Conservation (phyloP, 2,888 invertebrate species). For the Matsumyia berberina region DNA sequence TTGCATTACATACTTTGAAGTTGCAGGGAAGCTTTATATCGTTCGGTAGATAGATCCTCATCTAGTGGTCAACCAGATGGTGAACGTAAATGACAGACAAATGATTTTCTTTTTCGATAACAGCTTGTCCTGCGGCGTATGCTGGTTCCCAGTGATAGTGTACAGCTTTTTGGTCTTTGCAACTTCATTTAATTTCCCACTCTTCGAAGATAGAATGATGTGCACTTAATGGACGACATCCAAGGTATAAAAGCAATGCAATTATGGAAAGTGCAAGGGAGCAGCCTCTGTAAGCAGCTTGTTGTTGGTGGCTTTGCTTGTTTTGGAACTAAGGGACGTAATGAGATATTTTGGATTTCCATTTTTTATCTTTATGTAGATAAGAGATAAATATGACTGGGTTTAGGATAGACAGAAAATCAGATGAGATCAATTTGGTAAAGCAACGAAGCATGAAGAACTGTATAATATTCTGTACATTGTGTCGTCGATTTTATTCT, state of each 20-base stretch:
- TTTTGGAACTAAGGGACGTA: neutral
- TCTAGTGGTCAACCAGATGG: conserved; percentile 39
- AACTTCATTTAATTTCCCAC: conserved; percentile 52
- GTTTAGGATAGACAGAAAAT: no score
- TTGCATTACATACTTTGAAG: conserved; percentile 41
- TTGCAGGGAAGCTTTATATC: conserved; percentile 42
- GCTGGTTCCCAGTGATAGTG: neutral
- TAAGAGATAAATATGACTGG: neutral
- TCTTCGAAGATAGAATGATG: conserved; percentile 14
- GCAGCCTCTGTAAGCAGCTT: conserved; percentile 1
- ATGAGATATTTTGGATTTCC: no score
- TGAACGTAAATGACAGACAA: conserved; percentile 42
- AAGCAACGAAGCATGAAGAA: no score
- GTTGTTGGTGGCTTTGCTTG: neutral
- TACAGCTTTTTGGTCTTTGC: conserved; percentile 22
- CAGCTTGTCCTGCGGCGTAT: conserved; percentile 35
- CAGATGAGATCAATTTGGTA: no score
- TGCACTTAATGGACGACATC: conserved; percentile 36
- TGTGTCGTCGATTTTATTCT: no score
- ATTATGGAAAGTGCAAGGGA: conserved; percentile 27
- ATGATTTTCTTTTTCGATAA: conserved; percentile 48
- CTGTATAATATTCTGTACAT: no score
- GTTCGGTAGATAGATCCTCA: conserved; percentile 21
- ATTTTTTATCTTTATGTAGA: neutral
- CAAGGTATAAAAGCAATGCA: conserved; percentile 39